phyloP scores from a whole-genome alignment of 2,888 invertebrate genomes.

The Autographa gamma region DNA sequence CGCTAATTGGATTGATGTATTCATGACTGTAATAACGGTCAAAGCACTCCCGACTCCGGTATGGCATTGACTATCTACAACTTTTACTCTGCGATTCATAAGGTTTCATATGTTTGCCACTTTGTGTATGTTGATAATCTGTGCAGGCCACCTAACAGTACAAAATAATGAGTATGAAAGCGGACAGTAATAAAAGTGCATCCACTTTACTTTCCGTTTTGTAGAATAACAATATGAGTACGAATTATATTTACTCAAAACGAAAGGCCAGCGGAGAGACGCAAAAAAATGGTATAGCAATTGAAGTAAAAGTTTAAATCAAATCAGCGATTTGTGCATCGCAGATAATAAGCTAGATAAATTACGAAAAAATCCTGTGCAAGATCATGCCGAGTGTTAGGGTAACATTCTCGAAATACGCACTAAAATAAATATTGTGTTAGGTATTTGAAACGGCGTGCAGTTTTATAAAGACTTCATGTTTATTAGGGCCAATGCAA shows the following conservation, averaged over 20 bases:
- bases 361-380: neutral
- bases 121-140: too few species aligned
- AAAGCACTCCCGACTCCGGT: conserved; percentile 56
- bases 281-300: too few species aligned
- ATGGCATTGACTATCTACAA: conserved; percentile 58
- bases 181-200: neutral
- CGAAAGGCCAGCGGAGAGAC: too few species aligned
- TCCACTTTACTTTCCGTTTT: neutral
- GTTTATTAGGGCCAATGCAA: conserved; percentile 57
- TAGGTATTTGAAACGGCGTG: conserved; percentile 41
- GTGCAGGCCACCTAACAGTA: neutral
- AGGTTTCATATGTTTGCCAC: conserved; percentile 40
- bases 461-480: conserved; percentile 42
- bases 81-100: conserved; percentile 42
- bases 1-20: conserved; percentile 61
- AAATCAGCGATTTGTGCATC: too few species aligned
- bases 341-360: too few species aligned
- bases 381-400: neutral
- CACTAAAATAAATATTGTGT: conserved; percentile 12
- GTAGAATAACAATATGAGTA: neutral
- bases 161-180: neutral
- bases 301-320: too few species aligned
- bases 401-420: conserved; percentile 14
- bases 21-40: conserved; percentile 51
- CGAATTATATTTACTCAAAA: too few species aligned